A percentile compares a stretch with the other conserved stretches of the same genome.
phyloP scores from a whole-genome alignment of 2,888 invertebrate genomes.

The Pterostichus niger region DNA sequence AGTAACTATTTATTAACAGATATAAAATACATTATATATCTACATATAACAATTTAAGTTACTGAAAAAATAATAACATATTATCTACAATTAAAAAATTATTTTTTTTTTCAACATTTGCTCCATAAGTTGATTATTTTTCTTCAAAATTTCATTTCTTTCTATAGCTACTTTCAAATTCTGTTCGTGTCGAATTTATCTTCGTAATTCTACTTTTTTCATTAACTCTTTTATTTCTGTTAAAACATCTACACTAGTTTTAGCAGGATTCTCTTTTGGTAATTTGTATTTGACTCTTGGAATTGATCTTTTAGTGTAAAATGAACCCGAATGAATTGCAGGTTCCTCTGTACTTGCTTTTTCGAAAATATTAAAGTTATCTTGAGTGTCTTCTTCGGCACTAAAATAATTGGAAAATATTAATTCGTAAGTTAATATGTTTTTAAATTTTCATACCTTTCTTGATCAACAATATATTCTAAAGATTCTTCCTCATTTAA shows the following conservation, averaged over 20 bases:
- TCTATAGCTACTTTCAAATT: constrained; percentile 46
- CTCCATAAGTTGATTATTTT: constrained; percentile 53
- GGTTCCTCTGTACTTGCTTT: constrained; percentile 25
- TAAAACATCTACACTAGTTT: constrained; percentile 46
- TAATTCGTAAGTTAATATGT: background rate
- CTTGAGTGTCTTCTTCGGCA: background rate
- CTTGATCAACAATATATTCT: constrained; percentile 14
- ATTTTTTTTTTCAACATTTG: constrained; percentile 35
- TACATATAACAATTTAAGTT: background rate
- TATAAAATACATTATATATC: background rate
- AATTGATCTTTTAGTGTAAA: background rate
- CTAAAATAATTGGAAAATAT: constrained; percentile 8
- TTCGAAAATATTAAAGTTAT: constrained; percentile 9
- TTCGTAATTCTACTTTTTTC: constrained; percentile 57
- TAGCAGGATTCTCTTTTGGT: background rate
- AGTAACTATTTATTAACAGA: too few species aligned
- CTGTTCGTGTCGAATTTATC: constrained; percentile 54
- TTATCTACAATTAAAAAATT: too few species aligned
- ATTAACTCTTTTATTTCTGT: constrained; percentile 62
- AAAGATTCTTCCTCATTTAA: constrained; percentile 6
- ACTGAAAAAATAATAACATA: too few species aligned
- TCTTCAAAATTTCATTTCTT: constrained; percentile 52
- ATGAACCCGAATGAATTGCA: background rate
- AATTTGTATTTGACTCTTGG: constrained; percentile 14
- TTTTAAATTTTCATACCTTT: constrained; percentile 14